Percentiles rank a stretch among this genome's conserved stretches.
Conservation (phyloP, 2,888 invertebrate genomes). For the Adineta ricciae region DNA sequence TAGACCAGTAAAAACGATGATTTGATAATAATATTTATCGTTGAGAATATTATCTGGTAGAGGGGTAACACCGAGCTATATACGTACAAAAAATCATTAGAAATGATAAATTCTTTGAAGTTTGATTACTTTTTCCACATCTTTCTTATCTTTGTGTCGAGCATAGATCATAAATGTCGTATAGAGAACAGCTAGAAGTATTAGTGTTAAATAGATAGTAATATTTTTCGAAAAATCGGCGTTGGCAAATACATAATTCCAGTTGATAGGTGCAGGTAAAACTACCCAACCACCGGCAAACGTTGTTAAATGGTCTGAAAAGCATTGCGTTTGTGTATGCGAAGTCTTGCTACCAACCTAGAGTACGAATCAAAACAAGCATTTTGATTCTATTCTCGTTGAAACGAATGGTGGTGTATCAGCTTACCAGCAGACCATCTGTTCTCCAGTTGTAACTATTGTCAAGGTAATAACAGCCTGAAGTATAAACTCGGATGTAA, state of each 20-base stretch:
- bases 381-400: not conserved
- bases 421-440: not conserved
- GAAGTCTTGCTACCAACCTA: constrained; percentile 36
- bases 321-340: constrained; percentile 38
- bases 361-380: not conserved
- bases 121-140: constrained; percentile 42
- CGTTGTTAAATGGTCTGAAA: constrained; percentile 49
- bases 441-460: not conserved
- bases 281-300: constrained; percentile 52
- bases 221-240: constrained; percentile 51
- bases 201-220: constrained; percentile 51
- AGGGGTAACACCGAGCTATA: constrained; percentile 41
- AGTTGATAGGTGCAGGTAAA: constrained; percentile 52
- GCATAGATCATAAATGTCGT: constrained; percentile 50
- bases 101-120: not conserved
- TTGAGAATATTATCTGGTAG: constrained; percentile 49
- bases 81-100: too few species aligned
- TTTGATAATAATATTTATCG: constrained; percentile 52
- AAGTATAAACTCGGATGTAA: constrained; percentile 22
- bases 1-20: constrained; percentile 50
- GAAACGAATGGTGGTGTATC: not conserved
- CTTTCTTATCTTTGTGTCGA: constrained; percentile 49
- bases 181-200: constrained; percentile 46
- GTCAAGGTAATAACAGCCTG: constrained; percentile 34
- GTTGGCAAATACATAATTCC: constrained; percentile 51